These are phyloP conservation scores for Psococerastis gibbosa DNA, from an alignment of 2,888 invertebrate genomes.

Conservation along the genomic window DNA sequence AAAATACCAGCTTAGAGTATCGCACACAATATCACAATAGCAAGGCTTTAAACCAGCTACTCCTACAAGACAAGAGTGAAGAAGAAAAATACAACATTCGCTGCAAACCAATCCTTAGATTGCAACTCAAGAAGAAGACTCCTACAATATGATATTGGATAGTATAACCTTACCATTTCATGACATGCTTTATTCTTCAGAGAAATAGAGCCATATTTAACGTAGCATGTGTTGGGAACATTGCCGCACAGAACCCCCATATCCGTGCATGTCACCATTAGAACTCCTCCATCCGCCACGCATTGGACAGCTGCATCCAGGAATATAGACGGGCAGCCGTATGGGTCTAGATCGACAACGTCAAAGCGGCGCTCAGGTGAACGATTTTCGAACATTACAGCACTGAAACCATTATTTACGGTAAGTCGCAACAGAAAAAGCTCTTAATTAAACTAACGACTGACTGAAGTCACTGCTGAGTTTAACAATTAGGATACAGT, in stretches of 20 bases:
- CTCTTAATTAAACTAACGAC: no score
- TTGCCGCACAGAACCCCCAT: constrained; percentile 93
- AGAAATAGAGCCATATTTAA: constrained; percentile 85
- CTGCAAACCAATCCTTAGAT: no score
- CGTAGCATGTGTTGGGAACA: constrained; percentile 78
- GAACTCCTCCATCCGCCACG: constrained; percentile 59
- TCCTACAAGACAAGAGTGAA: no score
- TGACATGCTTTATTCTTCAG: constrained; percentile 75
- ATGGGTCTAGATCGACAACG: constrained; percentile 91
- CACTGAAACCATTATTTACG: constrained; percentile 32
- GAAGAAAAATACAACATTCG: no score
- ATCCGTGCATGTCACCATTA: constrained; percentile 93
- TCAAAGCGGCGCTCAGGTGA: constrained; percentile 49
- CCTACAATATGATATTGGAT: constrained; percentile 10
- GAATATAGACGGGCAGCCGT: constrained; percentile 86
- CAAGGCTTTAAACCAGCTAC: no score
- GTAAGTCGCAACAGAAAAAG: no score
- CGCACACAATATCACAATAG: no score
- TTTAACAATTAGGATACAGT: no score
- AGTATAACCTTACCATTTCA: constrained; percentile 84
- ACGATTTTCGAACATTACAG: constrained; percentile 67
- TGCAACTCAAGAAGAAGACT: no score
- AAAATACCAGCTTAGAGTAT: no score
- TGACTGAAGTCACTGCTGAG: no score
- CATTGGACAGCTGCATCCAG: constrained; percentile 76